Evolutionary conservation across 1,140 invertebrate species (phyloP), one percentile per base, ranked within the genome.

Genomic region (Eurosta solidaginis): DNA sequence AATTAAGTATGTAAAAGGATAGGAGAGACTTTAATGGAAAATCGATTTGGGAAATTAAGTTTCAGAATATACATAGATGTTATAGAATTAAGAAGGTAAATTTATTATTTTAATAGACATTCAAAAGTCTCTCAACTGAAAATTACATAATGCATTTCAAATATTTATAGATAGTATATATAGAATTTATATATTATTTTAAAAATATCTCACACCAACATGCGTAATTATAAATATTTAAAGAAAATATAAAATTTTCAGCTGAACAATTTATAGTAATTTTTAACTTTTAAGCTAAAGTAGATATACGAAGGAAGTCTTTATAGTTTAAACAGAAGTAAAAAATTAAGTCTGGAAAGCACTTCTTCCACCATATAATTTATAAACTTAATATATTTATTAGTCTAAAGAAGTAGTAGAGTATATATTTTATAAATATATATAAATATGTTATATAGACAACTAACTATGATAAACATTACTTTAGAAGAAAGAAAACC

Each of bases 401-500:
- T n/a, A n/a, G n/a, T n/a, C n/a, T n/a, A n/a, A n/a, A n/a, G n/a
- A n/a, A n/a, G n/a, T n/a, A n/a, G n/a, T n/a, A n/a, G n/a, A n/a
- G n/a, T 68, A 59, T 59, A 33, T 54, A 59, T 22, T 12, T 5
- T 25, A 54, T 25, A 40, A 40, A 68, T 68, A 68, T 33, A 68
- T 68, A n/a, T 68, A 40, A 22, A 17, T 40, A 36, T 63, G 59
- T 52, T 49, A 22, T 52, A 22, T 63, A 63, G n/a, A n/a, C 59
- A 63, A 63, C 59, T 63, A 36, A 36, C 29, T 63, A 36, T 36
- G 29, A 63, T 17, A 47, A 47, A 47, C 14, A 29, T 29, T 29
- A 29, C 17, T 10, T 20, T 52, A 27, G 59, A 47, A 59, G 54
- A 79, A 76, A 54, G n/a, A n/a, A 45, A 78, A 45, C 36, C 27